These are phyloP conservation scores for Serrognathus titanus DNA, from an alignment of 2,888 invertebrate genomes.

Conservation along the genomic window DNA sequence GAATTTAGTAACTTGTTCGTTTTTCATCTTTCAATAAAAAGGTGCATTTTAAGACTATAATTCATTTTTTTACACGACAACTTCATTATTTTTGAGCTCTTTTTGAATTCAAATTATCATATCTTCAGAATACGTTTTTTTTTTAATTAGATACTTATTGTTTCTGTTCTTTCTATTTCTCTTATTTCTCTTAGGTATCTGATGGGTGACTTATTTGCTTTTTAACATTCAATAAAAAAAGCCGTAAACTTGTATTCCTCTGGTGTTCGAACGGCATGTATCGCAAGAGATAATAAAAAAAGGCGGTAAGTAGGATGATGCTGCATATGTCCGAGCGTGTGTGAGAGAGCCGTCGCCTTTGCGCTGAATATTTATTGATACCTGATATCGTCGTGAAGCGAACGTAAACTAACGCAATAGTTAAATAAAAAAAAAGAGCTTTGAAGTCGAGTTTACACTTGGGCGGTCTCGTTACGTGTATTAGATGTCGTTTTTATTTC, in stretches of 20 bases:
- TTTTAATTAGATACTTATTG: no score
- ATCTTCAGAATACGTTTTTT: no score
- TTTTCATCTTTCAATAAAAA: no score
- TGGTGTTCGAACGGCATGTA: background rate
- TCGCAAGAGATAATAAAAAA: background rate
- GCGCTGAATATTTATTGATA: background rate
- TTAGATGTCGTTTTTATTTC: no score
- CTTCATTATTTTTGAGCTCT: no score
- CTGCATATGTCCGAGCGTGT: background rate
- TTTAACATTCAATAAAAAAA: background rate
- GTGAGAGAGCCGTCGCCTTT: background rate
- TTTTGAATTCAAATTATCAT: no score
- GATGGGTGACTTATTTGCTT: no score
- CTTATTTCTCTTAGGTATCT: no score
- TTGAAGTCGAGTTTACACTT: background rate
- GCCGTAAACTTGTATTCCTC: background rate
- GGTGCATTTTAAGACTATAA: no score
- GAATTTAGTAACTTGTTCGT: no score
- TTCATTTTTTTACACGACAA: no score
- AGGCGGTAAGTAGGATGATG: background rate
- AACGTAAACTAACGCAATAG: background rate
- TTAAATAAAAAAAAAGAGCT: background rate
- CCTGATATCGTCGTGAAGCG: background rate
- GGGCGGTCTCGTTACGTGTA: background rate
- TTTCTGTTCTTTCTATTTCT: no score